Percentiles rank a stretch among this genome's conserved stretches.
These are phyloP conservation scores for Syrrhaptes paradoxus DNA, from an alignment of 2,113 vertebrate species.

Conservation along the genomic window DNA sequence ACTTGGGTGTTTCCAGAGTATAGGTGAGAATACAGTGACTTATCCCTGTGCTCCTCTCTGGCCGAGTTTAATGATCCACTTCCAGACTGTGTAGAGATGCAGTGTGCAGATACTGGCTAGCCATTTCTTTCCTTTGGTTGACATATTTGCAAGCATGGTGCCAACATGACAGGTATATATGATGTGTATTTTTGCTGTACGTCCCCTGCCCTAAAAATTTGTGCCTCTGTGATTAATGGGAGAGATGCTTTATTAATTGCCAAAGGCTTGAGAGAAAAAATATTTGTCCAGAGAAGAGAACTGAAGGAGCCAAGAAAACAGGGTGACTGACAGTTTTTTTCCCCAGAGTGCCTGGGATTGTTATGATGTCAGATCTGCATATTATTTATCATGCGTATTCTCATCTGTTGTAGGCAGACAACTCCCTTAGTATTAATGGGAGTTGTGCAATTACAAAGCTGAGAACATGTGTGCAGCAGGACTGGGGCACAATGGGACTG, in stretches of 20 bases:
- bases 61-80: not conserved
- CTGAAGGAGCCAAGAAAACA: conserved; percentile 21
- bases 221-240: not conserved
- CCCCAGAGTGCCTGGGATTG: conserved; percentile 19
- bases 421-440: not conserved
- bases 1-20: not conserved
- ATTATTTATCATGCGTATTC: conserved; percentile 9
- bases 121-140: not conserved
- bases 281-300: conserved; percentile 14
- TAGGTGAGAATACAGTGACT: not conserved
- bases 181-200: not conserved
- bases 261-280: not conserved
- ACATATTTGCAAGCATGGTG: not conserved
- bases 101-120: not conserved
- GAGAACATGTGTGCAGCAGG: conserved; percentile 55
- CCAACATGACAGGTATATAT: not conserved
- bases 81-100: not conserved
- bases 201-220: not conserved
- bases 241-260: not conserved
- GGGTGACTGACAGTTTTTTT: conserved; percentile 35
- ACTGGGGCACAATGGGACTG: conserved; percentile 15
- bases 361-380: conserved; percentile 7
- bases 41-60: not conserved
- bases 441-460: conserved; percentile 17
- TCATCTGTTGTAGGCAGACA: conserved; percentile 16